phyloP scores from a whole-genome alignment of 2,797 vertebrate species.

The Dallia pectoralis region DNA sequence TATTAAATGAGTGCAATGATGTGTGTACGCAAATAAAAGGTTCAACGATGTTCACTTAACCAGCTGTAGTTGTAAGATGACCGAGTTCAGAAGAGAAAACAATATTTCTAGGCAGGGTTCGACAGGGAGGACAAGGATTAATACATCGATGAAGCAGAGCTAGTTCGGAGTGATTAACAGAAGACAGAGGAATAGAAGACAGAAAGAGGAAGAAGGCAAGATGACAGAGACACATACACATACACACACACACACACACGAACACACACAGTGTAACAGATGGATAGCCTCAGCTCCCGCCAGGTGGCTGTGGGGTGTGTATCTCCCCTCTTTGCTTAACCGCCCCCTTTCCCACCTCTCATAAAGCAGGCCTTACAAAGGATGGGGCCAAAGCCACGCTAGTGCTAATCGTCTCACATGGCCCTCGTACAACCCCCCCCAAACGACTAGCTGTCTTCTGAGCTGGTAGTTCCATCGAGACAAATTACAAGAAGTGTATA shows the following conservation, averaged over 20 bases:
- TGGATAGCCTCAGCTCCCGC: constrained; percentile 21
- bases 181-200: not conserved
- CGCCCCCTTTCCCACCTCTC: constrained; percentile 16
- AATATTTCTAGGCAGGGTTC: too few species aligned
- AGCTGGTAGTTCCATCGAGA: too few species aligned
- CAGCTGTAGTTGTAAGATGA: not conserved
- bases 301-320: constrained; percentile 7
- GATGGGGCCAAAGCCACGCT: constrained; percentile 21
- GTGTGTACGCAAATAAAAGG: not conserved
- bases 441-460: not conserved
- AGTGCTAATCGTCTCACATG: constrained; percentile 19
- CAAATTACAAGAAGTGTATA: too few species aligned
- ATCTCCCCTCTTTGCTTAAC: constrained; percentile 15
- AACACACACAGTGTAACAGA: constrained; percentile 38
- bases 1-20: not conserved
- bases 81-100: not conserved
- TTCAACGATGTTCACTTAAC: not conserved
- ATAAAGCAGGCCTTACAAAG: constrained; percentile 47
- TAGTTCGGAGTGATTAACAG: too few species aligned
- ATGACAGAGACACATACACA: not conserved
- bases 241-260: constrained; percentile 31
- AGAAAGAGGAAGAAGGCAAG: not conserved
- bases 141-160: too few species aligned
- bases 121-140: too few species aligned
- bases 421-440: constrained; percentile 18